Evolutionary conservation across 2,888 invertebrate genomes (phyloP), one percentile per base, ranked within the genome.

Genomic region (Thera obeliscata): DNA sequence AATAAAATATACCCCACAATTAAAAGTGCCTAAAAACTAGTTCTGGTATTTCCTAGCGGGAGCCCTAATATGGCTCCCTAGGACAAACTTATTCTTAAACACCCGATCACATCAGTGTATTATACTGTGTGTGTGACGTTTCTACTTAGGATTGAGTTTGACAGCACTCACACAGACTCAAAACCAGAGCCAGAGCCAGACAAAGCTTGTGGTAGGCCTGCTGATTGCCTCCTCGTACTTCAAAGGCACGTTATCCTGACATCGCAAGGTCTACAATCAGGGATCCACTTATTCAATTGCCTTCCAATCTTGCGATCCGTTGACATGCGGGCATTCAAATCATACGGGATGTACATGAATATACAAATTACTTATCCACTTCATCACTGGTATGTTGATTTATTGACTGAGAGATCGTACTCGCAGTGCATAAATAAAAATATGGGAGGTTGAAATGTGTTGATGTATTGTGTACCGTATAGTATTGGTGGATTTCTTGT

Each of bases 331-430:
- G 83, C 78, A 74, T 75, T 75, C 83, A 80, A 85, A 81, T 81
- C 81, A 81, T 84, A 81, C 84, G 77, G 77, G 79, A 74, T 72
- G 74, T 69, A 75, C 73, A 77, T 77, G 81, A 81, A 82, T 82
- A 84, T 81, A 85, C 84, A 85, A 84, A 84, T 84, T 81, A 82
- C 80, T 84, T 82, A 75, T 79, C 76, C 77, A 77, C 75, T 81
- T 75, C 78, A 78, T 77, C 60, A 49, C 57, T 76, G 74, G 76
- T 78, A 79, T 71, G 75, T 77, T 78, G 82, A 85, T 84, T 83
- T 84, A 83, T 83, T 77, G 75, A 69, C 67, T 70, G 67, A 70
- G 55, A 62, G 59, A 69, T 43, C 63, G 59, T 58, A 61, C 61
- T 46, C 36, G 50, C 59, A 54, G 56, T 60, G 11, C 48, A 54